Base-by-base conservation (phyloP, 2,888 invertebrate species). In the Lasioglossum oenotherae region DNA sequence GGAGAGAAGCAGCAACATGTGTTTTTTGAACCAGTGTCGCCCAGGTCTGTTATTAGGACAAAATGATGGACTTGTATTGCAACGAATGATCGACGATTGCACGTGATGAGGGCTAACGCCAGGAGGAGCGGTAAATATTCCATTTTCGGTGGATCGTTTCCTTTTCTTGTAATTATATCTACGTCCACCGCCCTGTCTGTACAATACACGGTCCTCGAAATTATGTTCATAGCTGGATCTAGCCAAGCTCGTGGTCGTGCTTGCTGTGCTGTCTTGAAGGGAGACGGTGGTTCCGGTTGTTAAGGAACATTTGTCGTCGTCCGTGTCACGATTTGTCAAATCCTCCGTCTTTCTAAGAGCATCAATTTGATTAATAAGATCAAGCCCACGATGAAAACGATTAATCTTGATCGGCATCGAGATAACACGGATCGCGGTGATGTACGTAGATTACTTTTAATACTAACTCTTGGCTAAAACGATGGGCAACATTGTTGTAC, bases 71-170 rank as follows among this genome's bases (percentile, higher is more conserved):
- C 93, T 93, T 90, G 92, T 81, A 71, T 90, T 92, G 27, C 90
- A 88, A 64, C 92, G 90, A 46, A 91, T 87, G 41, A 91, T 87
- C 5, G 93, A 92, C 4, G 93, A 93, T 64, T 87, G 90, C 64
- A 93, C 91, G 46, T 91, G 91, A 85, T 92, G 93, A 46, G 93
- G 91, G 79, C 88, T 93, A 31, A 93, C 93, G 23, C 93, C 93
- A 6, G 89, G 83, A 4, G 93, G 93, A 16, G 93, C 93, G 49
- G 74, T 88, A 64, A 93, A 93, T 69, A 92, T 87, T 46, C 89
- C 86, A 85, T 91, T 85, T 41, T 67, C 82, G n/a, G 75, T n/a
- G 23, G 64, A 83, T 10, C 83, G 71, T 35, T 86, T 90, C 49
- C 89, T 89, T 31, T 88, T 92, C 35, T 88, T 90, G 12, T 92